A percentile compares a stretch with the other conserved stretches of the same genome.
Evolutionary conservation across 2,888 invertebrate genomes (phyloP).

Genomic region (Dynastes hyllus): DNA sequence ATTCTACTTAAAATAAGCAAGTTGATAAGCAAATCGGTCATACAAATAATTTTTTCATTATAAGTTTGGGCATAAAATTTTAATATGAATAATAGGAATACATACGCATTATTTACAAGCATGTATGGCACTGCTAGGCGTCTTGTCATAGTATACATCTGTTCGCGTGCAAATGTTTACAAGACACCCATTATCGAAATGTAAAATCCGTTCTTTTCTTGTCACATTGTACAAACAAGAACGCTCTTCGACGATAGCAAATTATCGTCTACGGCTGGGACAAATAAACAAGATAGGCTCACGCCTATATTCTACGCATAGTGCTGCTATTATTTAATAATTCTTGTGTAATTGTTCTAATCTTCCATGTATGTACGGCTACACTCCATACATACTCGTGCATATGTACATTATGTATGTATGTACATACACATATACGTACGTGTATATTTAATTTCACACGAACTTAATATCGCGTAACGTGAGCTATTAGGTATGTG

Average conservation of each 20-base stretch:
- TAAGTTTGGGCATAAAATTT: too few relatives aligned
- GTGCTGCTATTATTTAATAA: not conserved
- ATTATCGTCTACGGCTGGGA: not conserved
- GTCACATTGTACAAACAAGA: not conserved
- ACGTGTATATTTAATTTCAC: too few relatives aligned
- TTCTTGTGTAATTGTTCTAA: not conserved
- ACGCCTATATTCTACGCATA: slow-evolving; percentile 1
- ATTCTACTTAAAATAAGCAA: too few relatives aligned
- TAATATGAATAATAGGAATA: too few relatives aligned
- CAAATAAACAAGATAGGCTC: slow-evolving; percentile 7
- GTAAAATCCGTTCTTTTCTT: slow-evolving; percentile 4
- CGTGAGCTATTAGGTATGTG: too few relatives aligned
- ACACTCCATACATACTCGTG: not conserved
- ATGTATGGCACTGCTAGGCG: not conserved
- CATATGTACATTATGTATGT: too few relatives aligned
- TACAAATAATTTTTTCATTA: too few relatives aligned
- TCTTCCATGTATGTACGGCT: not conserved
- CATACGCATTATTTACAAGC: not conserved
- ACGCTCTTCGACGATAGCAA: not conserved
- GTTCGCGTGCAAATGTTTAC: not conserved
- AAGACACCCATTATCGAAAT: not conserved
- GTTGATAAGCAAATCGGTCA: too few relatives aligned
- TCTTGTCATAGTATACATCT: slow-evolving; percentile 1
- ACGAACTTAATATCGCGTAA: too few relatives aligned
- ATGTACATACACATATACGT: too few relatives aligned